Conservation (phyloP, 1,140 invertebrate genomes). For the Diorhabda elongata region DNA sequence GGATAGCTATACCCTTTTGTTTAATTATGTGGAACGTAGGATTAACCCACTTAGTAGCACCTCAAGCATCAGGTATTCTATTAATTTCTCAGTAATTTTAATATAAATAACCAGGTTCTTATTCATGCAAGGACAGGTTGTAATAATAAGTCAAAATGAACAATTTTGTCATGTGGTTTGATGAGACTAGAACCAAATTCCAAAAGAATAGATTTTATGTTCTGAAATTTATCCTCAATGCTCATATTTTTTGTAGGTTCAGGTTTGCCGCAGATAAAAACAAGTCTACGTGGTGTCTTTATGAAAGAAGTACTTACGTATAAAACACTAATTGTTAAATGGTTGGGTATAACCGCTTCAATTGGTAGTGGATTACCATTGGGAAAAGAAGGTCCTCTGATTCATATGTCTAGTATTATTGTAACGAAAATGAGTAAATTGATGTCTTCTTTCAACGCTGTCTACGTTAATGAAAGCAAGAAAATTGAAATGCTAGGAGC, state of each 20-base stretch:
- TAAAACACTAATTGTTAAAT: conserved; percentile 88
- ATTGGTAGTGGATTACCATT: conserved; percentile 92
- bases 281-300: conserved; percentile 91
- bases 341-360: conserved; percentile 90
- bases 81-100: too few relatives aligned
- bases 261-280: conserved; percentile 99
- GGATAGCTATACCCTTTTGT: conserved; percentile 83
- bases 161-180: too few relatives aligned
- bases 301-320: conserved; percentile 96
- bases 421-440: conserved; percentile 87
- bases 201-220: too few relatives aligned
- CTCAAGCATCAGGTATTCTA: conserved; percentile 80
- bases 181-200: too few relatives aligned
- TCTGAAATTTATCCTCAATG: too few relatives aligned
- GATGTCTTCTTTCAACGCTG: conserved; percentile 85
- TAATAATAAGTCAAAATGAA: too few relatives aligned
- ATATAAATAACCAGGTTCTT: too few relatives aligned
- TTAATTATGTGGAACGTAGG: conserved; percentile 89
- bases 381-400: conserved; percentile 97
- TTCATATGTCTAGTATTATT: conserved; percentile 93
- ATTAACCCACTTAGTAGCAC: conserved; percentile 89
- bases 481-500: conserved; percentile 92
- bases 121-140: too few relatives aligned
- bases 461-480: conserved; percentile 91
- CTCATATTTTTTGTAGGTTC: conserved; percentile 62